Evolutionary conservation across 2,797 vertebrate species (phyloP).

Genomic region (Acanthurus leucopareius): DNA sequence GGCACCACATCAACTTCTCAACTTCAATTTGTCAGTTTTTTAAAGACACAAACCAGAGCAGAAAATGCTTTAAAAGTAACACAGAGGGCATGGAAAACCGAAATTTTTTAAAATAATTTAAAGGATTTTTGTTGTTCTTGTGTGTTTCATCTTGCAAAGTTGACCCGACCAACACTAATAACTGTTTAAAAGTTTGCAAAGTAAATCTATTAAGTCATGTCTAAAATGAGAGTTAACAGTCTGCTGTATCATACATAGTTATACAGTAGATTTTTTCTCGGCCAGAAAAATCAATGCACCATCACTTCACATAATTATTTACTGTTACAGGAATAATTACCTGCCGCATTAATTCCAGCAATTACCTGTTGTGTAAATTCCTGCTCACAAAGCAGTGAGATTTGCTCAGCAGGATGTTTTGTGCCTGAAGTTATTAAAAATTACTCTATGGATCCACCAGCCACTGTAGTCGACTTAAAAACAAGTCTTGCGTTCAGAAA

Average conservation of each 20-base stretch:
- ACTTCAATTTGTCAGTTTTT: background rate
- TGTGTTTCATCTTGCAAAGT: no score
- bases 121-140: no score
- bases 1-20: background rate
- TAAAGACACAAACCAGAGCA: background rate
- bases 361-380: background rate
- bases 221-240: background rate
- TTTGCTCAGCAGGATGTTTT: background rate
- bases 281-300: no score
- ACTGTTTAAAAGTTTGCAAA: no score
- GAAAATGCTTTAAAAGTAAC: no score
- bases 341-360: background rate
- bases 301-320: no score
- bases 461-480: background rate
- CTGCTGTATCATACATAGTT: no score
- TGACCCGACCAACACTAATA: no score
- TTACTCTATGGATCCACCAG: background rate
- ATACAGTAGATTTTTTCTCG: no score
- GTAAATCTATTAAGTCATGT: background rate
- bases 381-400: conserved; percentile 1
- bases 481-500: background rate
- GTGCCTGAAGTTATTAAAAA: background rate
- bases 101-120: no score
- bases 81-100: no score
- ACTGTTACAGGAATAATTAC: no score